Conservation (phyloP, 2,113 vertebrate genomes). For the Agapornis roseicollis region DNA sequence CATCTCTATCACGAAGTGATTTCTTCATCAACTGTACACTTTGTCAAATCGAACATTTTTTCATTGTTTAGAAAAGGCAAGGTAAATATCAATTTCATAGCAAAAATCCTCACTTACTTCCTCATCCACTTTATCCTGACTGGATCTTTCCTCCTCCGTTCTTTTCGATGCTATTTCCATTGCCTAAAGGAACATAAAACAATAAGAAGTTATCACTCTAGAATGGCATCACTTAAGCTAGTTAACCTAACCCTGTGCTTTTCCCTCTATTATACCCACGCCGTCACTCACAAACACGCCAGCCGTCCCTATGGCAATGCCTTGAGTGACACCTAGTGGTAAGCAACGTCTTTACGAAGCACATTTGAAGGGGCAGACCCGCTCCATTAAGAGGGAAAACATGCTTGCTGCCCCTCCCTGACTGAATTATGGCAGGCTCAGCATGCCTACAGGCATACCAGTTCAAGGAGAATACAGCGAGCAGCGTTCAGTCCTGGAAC, state of each 20-base stretch:
- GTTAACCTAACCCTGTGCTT: not conserved
- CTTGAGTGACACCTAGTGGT: conserved; percentile 3
- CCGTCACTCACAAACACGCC: not conserved
- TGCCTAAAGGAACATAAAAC: conserved; percentile 73
- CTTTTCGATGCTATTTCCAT: conserved; percentile 87
- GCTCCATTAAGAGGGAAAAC: not conserved
- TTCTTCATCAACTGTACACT: not conserved
- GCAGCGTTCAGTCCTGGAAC: not conserved
- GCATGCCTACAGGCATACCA: not conserved
- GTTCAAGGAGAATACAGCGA: not conserved
- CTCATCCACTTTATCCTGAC: conserved; percentile 92
- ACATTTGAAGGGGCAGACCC: fast-evolving
- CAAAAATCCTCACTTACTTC: conserved; percentile 77
- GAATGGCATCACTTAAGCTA: not conserved
- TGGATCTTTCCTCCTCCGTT: conserved; percentile 86
- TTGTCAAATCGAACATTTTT: not conserved
- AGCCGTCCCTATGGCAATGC: not conserved
- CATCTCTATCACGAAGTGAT: not conserved
- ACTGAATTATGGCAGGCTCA: not conserved
- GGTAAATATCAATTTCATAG: not conserved
- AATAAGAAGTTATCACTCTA: not conserved
- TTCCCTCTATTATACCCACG: not conserved
- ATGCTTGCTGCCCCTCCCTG: not conserved
- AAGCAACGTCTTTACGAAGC: not conserved
- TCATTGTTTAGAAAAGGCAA: not conserved